phyloP scores from a whole-genome alignment of 2,113 vertebrate species.

The Poecile atricapillus region DNA sequence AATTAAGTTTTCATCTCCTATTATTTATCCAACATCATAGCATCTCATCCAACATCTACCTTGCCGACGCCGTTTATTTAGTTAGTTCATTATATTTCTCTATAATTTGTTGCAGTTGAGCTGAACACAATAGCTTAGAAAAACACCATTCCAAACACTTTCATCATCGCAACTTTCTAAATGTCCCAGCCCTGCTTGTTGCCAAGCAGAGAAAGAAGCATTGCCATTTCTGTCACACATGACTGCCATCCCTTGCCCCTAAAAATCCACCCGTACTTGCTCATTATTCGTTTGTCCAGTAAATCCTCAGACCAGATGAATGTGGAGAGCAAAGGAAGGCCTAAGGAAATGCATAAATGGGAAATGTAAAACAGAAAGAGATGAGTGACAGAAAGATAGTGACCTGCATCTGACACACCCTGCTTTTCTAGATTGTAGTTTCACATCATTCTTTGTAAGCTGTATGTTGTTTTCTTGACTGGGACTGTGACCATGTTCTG shows the following conservation, averaged over 20 bases:
- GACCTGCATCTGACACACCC: background rate
- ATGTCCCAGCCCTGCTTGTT: conserved; percentile 26
- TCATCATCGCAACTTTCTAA: conserved; percentile 64
- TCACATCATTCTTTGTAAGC: background rate
- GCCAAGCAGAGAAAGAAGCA: conserved; percentile 9
- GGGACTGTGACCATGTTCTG: background rate
- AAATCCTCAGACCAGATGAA: background rate
- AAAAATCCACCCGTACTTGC: conserved; percentile 4
- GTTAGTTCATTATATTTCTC: conserved; percentile 63
- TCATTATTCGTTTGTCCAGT: background rate
- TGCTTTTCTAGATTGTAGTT: conserved; percentile 3
- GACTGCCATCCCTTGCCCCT: background rate
- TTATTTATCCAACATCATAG: conserved; percentile 49
- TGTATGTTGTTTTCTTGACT: background rate
- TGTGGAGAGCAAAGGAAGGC: background rate
- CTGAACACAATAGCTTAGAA: conserved; percentile 48
- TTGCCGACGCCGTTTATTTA: conserved; percentile 64
- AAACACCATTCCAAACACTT: conserved; percentile 66
- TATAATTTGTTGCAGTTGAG: conserved; percentile 52
- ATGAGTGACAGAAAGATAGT: conserved; percentile 4
- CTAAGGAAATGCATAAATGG: background rate
- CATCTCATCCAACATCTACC: conserved; percentile 57
- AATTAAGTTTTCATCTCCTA: conserved; percentile 66
- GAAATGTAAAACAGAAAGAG: background rate
- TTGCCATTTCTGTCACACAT: conserved; percentile 19